These are phyloP conservation scores for Trigoniulus corallinus DNA, from an alignment of 1,140 invertebrate species.

Conservation along the genomic window DNA sequence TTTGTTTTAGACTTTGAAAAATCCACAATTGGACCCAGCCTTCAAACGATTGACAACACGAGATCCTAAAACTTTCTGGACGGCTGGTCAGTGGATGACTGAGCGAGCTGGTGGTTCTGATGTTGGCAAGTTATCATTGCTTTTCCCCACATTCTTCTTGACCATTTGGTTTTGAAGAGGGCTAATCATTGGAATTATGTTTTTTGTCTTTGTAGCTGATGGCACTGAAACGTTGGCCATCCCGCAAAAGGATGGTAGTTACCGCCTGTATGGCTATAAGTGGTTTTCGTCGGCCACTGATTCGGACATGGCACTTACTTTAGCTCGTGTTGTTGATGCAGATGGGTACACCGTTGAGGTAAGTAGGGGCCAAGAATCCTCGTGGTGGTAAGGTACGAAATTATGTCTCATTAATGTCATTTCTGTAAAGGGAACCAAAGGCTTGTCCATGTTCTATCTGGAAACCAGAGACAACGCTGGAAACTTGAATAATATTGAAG, in stretches of 20 bases:
- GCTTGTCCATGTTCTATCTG: constrained; percentile 38
- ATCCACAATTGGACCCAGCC: constrained; percentile 19
- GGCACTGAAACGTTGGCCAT: constrained; percentile 40
- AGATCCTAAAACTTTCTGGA: constrained; percentile 37
- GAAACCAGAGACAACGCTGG: constrained; percentile 26
- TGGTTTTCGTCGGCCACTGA: constrained; percentile 46
- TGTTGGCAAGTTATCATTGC: constrained; percentile 32
- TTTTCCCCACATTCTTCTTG: constrained; percentile 1
- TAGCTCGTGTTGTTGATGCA: constrained; percentile 32
- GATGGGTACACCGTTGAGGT: constrained; percentile 26
- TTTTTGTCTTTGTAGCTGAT: constrained; percentile 18
- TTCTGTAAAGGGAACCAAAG: constrained; percentile 32
- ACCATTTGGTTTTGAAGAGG: constrained; percentile 3
- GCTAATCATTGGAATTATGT: neutral
- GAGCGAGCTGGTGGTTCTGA: constrained; percentile 41
- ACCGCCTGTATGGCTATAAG: constrained; percentile 35
- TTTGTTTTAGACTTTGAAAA: constrained; percentile 13
- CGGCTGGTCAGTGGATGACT: constrained; percentile 47
- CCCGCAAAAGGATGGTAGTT: constrained; percentile 22
- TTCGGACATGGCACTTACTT: constrained; percentile 38
- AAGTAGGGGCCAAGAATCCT: constrained; percentile 2
- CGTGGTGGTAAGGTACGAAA: neutral
- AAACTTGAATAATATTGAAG: constrained; percentile 34
- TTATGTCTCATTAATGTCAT: constrained; percentile 5
- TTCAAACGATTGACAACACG: constrained; percentile 28